A percentile compares a stretch with the other conserved stretches of the same genome.
Evolutionary conservation across 2,888 invertebrate species (phyloP).

Genomic region (Dioctria linearis): DNA sequence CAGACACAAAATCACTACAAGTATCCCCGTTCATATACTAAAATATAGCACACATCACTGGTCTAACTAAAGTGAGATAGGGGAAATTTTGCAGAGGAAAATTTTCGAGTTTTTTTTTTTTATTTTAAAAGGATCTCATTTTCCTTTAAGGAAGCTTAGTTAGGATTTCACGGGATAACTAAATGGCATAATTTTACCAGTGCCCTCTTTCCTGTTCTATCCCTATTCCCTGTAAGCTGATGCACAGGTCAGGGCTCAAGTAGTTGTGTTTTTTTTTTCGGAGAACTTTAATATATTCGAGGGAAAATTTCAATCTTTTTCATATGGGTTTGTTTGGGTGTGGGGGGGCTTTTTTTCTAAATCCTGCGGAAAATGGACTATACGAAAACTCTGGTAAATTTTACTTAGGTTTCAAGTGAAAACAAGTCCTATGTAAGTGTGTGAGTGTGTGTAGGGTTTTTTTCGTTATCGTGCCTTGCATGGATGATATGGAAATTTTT

Average conservation of each 20-base stretch:
- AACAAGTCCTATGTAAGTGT: background rate
- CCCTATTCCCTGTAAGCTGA: background rate
- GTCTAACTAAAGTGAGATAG: conserved; percentile 20
- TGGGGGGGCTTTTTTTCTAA: conserved; percentile 6
- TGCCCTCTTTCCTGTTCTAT: background rate
- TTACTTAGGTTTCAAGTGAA: background rate
- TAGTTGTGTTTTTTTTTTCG: background rate
- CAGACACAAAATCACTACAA: no score
- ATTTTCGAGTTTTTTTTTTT: conserved; percentile 19
- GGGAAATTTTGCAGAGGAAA: conserved; percentile 42
- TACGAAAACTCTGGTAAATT: background rate
- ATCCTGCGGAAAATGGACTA: conserved; percentile 36
- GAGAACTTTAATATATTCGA: conserved; percentile 28
- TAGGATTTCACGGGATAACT: conserved; percentile 45
- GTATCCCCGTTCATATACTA: background rate
- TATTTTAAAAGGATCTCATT: conserved; percentile 36
- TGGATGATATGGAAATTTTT: conserved; percentile 40
- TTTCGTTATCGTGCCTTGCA: conserved; percentile 27
- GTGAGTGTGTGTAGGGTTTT: background rate
- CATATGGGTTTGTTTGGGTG: background rate
- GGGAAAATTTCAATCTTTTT: conserved; percentile 25
- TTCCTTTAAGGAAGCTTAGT: conserved; percentile 45
- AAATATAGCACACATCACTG: conserved; percentile 30
- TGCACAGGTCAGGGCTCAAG: background rate
- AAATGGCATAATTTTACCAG: conserved; percentile 35